Conservation (phyloP, 2,113 vertebrate species). For the Perca flavescens region DNA sequence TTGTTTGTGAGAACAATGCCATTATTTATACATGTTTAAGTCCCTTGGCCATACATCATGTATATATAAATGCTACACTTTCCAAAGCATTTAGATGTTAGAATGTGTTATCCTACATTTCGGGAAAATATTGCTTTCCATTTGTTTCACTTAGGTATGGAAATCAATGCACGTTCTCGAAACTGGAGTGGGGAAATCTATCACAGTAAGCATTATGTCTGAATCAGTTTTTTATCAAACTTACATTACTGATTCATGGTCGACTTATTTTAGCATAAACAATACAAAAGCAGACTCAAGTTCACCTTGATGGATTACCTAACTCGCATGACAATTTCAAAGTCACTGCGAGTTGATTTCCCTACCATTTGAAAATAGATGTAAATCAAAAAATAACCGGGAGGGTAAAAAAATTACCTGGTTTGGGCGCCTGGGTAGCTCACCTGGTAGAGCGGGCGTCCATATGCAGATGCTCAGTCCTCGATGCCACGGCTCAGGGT, state of each 20-base stretch:
- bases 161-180: neutral
- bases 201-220: neutral
- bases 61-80: neutral
- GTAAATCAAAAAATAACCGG: neutral
- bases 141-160: neutral
- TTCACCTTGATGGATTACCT: conserved; percentile 12
- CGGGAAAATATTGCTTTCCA: conserved; percentile 4
- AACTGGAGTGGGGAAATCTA: neutral
- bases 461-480: too few species aligned
- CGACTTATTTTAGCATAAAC: neutral
- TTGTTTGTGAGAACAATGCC: neutral
- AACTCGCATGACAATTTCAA: neutral
- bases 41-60: neutral
- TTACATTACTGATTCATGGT: conserved; percentile 5
- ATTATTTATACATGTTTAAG: neutral
- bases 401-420: neutral
- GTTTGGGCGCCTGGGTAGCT: too few species aligned
- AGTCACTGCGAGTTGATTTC: neutral
- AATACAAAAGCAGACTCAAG: neutral
- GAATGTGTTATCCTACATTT: neutral
- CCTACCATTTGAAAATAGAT: neutral
- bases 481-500: too few species aligned
- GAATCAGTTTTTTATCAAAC: conserved; percentile 17
- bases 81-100: neutral
- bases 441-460: too few species aligned